Evolutionary conservation across 2,888 invertebrate species (phyloP).

Genomic region (Clanis bilineata): DNA sequence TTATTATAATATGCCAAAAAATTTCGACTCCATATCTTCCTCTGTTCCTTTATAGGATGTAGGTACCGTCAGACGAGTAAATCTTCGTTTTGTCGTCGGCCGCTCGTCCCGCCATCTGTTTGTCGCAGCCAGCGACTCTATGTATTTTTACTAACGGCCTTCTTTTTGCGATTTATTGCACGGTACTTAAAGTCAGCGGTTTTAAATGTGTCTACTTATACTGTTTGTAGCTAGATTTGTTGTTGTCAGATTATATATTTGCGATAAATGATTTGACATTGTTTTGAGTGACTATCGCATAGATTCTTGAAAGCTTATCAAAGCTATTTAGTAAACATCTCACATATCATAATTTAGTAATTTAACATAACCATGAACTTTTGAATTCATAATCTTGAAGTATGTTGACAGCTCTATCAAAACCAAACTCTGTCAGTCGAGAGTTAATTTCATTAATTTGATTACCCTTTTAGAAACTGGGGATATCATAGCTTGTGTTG

Average conservation of each 20-base stretch:
- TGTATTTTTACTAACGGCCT: constrained; percentile 48
- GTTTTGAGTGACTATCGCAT: no score
- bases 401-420: no score
- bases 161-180: constrained; percentile 43
- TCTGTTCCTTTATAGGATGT: constrained; percentile 18
- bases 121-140: constrained; percentile 40
- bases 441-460: no score
- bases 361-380: no score
- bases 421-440: no score
- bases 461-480: no score
- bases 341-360: no score
- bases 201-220: constrained; percentile 17
- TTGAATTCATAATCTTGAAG: no score
- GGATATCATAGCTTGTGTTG: no score
- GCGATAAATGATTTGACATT: no score
- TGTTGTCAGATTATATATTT: not conserved
- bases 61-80: constrained; percentile 34
- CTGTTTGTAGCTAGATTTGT: not conserved
- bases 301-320: no score
- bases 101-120: constrained; percentile 43
- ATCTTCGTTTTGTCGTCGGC: constrained; percentile 52
- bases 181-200: constrained; percentile 17
- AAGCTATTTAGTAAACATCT: no score
- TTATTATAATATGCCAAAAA: not conserved
- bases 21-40: not conserved